phyloP scores from a whole-genome alignment of 2,113 vertebrate species.

The Psophia crepitans region DNA sequence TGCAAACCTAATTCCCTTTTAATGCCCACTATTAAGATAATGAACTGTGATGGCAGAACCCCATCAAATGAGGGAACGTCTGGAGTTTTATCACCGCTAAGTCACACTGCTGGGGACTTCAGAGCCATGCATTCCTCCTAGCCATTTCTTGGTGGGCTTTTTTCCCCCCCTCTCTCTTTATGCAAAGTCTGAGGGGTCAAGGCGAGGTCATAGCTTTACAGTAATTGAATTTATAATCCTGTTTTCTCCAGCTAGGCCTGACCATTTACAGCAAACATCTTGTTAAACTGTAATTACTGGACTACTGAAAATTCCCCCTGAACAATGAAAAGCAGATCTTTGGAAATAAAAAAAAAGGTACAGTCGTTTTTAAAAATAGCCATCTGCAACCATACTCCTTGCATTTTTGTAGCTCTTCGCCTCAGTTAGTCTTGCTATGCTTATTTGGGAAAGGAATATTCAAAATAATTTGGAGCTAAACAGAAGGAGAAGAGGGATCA shows the following conservation, averaged over 20 bases:
- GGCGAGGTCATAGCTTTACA: constrained; percentile 82
- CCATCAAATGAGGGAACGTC: constrained; percentile 94
- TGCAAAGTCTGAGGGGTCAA: constrained; percentile 86
- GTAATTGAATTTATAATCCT: constrained; percentile 83
- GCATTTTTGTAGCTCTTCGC: background rate
- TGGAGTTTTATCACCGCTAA: constrained; percentile 93
- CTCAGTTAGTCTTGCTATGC: background rate
- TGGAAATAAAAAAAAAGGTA: constrained; percentile 9
- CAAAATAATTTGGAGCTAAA: background rate
- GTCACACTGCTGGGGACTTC: constrained; percentile 85
- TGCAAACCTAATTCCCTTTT: constrained; percentile 78
- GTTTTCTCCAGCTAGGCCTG: constrained; percentile 70
- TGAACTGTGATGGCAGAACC: constrained; percentile 86
- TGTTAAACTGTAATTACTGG: constrained; percentile 70
- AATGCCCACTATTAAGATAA: constrained; percentile 84
- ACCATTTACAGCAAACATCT: constrained; percentile 73
- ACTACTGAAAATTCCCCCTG: constrained; percentile 25
- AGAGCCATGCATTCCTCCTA: constrained; percentile 84
- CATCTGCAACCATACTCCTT: background rate
- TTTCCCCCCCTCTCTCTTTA: constrained; percentile 56
- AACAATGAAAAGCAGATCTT: constrained; percentile 52
- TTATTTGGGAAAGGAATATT: background rate
- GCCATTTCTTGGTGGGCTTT: constrained; percentile 76
- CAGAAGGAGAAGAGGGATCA: background rate
- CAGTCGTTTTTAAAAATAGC: background rate